phyloP scores from a whole-genome alignment of 2,888 invertebrate genomes.

The Pandemis heparana region DNA sequence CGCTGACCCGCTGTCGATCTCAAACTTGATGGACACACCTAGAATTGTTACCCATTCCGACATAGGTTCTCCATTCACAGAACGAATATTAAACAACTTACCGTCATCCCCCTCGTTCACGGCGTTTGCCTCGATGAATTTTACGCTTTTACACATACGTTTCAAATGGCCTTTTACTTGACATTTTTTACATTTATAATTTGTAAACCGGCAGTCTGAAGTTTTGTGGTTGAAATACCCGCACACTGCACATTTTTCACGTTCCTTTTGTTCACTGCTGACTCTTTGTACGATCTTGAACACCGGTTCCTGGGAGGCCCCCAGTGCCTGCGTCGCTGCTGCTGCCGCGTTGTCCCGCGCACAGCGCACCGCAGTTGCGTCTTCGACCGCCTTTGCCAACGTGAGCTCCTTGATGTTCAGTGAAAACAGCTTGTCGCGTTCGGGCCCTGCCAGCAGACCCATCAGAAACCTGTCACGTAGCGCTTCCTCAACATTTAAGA shows the following conservation, averaged over 20 bases:
- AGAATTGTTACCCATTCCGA: background rate
- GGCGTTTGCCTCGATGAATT: conserved; percentile 4
- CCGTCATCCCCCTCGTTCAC: conserved; percentile 17
- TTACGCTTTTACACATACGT: conserved; percentile 14
- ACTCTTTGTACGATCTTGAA: no score
- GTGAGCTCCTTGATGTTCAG: no score
- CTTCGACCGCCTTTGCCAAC: no score
- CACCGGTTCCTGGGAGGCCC: no score
- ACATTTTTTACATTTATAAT: conserved; percentile 32
- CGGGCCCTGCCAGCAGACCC: conserved; percentile 19
- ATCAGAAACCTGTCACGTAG: background rate
- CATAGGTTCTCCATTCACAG: background rate
- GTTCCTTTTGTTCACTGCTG: conserved; percentile 9
- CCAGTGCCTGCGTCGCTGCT: no score
- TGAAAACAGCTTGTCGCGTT: background rate
- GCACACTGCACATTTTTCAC: conserved; percentile 23
- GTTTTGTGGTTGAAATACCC: conserved; percentile 19
- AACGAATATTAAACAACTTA: conserved; percentile 13
- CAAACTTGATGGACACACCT: background rate
- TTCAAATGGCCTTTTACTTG: background rate
- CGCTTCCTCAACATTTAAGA: conserved; percentile 19
- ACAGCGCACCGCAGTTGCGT: no score
- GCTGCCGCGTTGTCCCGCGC: no score
- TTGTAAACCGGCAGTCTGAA: conserved; percentile 14
- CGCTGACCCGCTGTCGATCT: conserved; percentile 36